These are phyloP conservation scores for Cryptoprocta ferox DNA, from an alignment of 2,797 vertebrate genomes.

Conservation along the genomic window DNA sequence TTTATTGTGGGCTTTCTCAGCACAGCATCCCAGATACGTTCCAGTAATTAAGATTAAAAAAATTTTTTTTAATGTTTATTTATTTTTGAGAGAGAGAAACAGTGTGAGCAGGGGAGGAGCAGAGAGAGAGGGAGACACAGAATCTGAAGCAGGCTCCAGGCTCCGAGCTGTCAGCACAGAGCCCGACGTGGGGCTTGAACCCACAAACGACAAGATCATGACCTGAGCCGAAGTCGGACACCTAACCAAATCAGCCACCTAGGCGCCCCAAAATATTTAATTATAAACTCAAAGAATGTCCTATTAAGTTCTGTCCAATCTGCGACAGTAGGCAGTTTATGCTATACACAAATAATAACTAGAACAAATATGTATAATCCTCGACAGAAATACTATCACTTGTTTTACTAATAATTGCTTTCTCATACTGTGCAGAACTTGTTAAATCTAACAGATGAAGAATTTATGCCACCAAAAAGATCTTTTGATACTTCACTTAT, in stretches of 20 bases:
- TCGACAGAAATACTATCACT: not conserved
- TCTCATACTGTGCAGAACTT: not conserved
- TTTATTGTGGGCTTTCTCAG: not conserved
- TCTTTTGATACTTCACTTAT: not conserved
- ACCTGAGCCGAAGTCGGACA: too few species aligned
- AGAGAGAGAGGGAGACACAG: too few species aligned
- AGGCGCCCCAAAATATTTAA: not conserved
- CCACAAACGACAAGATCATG: too few species aligned
- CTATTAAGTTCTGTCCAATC: not conserved
- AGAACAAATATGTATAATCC: not conserved
- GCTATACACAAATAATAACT: not conserved
- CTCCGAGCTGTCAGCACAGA: too few species aligned
- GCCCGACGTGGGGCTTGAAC: too few species aligned
- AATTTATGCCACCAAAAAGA: slow-evolving; percentile 40
- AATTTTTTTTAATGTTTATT: too few species aligned
- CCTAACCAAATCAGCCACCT: too few species aligned
- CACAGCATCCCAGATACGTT: not conserved
- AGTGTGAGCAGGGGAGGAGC: too few species aligned
- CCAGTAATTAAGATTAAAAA: not conserved
- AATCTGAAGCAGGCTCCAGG: too few species aligned
- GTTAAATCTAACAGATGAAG: not conserved
- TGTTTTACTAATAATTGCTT: not conserved
- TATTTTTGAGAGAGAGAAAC: too few species aligned
- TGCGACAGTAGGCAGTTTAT: not conserved
- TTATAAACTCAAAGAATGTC: not conserved